Evolutionary conservation across 1,140 invertebrate species (phyloP).

Genomic region (Asbolus verrucosus): DNA sequence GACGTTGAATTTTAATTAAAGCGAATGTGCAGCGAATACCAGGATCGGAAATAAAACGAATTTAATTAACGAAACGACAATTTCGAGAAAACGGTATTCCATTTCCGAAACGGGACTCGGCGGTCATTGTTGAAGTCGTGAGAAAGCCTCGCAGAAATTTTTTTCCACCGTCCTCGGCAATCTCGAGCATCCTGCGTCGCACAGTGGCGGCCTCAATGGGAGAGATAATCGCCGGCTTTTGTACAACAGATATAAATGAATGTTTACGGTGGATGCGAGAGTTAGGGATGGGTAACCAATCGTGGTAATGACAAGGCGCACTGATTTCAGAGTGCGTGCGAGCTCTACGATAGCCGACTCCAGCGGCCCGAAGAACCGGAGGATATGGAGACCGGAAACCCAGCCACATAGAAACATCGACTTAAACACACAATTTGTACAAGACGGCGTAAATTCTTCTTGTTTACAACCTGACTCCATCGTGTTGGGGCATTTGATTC

Average conservation of each 20-base stretch:
- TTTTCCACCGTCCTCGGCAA: constrained; percentile 6
- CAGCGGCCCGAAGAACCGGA: constrained; percentile 49
- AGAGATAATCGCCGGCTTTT: constrained; percentile 22
- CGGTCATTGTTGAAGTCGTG: constrained; percentile 36
- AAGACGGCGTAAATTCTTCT: no score
- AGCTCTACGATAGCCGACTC: constrained; percentile 11
- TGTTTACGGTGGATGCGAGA: constrained; percentile 34
- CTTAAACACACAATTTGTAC: constrained; percentile 24
- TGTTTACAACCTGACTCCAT: no score
- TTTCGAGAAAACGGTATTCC: constrained; percentile 26
- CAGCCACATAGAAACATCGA: constrained; percentile 40
- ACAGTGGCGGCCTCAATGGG: constrained; percentile 15
- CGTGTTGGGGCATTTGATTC: no score
- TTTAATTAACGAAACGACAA: constrained; percentile 10
- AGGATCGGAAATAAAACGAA: constrained; percentile 23
- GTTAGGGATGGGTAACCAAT: constrained; percentile 48
- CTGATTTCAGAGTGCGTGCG: constrained; percentile 47
- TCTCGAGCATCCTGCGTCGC: background rate
- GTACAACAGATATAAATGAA: constrained; percentile 16
- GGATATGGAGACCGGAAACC: constrained; percentile 46
- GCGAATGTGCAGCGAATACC: background rate
- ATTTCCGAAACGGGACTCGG: constrained; percentile 32
- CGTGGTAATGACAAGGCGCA: constrained; percentile 47
- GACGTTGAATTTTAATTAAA: no score
- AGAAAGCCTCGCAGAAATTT: constrained; percentile 22